Conservation (phyloP, 2,113 vertebrate species). For the Platichthys flesus region DNA sequence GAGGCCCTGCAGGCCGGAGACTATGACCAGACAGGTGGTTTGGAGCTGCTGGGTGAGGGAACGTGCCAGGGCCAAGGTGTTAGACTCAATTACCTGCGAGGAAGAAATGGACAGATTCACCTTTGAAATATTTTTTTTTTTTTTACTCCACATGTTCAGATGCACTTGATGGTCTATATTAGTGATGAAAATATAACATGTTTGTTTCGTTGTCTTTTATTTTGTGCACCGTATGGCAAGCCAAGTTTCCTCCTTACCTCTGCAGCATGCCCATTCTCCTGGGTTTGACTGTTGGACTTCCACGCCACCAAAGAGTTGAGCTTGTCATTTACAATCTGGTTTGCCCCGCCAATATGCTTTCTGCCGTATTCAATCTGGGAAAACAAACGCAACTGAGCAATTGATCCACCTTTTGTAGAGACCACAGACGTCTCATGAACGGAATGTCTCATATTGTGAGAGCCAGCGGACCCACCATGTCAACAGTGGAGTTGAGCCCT, state of each 20-base stretch:
- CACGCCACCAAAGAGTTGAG: slow-evolving; percentile 84
- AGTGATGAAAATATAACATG: too few relatives aligned
- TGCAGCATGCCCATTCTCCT: slow-evolving; percentile 72
- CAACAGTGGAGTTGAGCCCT: slow-evolving; percentile 86
- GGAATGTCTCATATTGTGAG: background rate
- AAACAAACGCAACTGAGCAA: background rate
- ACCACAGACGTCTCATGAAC: too few relatives aligned
- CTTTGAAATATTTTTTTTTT: background rate
- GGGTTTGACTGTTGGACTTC: slow-evolving; percentile 78
- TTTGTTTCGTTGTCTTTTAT: too few relatives aligned
- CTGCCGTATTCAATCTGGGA: slow-evolving; percentile 89
- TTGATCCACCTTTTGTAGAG: too few relatives aligned
- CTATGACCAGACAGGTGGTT: slow-evolving; percentile 88
- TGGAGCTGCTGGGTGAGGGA: slow-evolving; percentile 92
- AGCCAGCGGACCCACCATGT: slow-evolving; percentile 84
- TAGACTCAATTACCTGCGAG: slow-evolving; percentile 88
- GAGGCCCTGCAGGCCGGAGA: slow-evolving; percentile 86
- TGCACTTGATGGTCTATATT: too few relatives aligned
- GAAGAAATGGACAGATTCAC: background rate
- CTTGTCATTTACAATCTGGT: slow-evolving; percentile 87
- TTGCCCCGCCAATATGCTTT: slow-evolving; percentile 87
- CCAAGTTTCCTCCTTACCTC: slow-evolving; percentile 80
- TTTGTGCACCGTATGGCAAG: too few relatives aligned
- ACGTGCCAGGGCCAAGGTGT: slow-evolving; percentile 85
- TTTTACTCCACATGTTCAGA: background rate